Evolutionary conservation across 2,888 invertebrate genomes (phyloP), one percentile per base, ranked within the genome.

Genomic region (Aporophyla lueneburgensis): DNA sequence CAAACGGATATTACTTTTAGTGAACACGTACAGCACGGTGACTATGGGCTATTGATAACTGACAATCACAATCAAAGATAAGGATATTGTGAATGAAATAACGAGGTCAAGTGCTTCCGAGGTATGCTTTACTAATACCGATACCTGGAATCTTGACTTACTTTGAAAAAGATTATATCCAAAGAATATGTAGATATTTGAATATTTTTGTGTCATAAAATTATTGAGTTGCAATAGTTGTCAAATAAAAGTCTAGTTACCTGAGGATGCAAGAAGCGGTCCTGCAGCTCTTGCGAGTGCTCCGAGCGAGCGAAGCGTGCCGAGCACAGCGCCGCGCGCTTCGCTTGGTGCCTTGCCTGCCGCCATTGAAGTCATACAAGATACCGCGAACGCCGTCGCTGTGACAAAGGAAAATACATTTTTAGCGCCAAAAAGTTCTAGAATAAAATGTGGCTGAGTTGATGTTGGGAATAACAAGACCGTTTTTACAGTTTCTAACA

Each of bases 321-420:
- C 99, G 92, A 99, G 97, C 83, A 99, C 98, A 0, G 98, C 98
- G 49, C 99, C 99, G 92, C 99, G 99, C 90, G 99, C 98, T 91
- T 98, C 98, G 78, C 96, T 97, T 56, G 98, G 97, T 70, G 95
- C 94, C 92, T 98, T 98, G 83, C 97, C 97, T 5, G 99, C 99
- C n/a, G 98, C 98, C 93, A 99, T 96, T 5, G 99, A 98, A 89
- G 99, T 99, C 96, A 99, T 97, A 91, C 99, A 99, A 19, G 99
- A 99, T 40, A 99, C 99, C 51, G 99, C 99, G 93, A 99, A 98
- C n/a, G 98, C 98, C 16, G 98, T 98, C 27, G 98, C 98, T 98
- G 84, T 51, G 12, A 67, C 27, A 65, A 75, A 24, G 9, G 16
- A 56, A 73, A 73, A 74, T 46, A 56, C n/a, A 73, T 73, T 5